phyloP scores from a whole-genome alignment of 2,113 vertebrate species.

The Muntiacus reevesi region DNA sequence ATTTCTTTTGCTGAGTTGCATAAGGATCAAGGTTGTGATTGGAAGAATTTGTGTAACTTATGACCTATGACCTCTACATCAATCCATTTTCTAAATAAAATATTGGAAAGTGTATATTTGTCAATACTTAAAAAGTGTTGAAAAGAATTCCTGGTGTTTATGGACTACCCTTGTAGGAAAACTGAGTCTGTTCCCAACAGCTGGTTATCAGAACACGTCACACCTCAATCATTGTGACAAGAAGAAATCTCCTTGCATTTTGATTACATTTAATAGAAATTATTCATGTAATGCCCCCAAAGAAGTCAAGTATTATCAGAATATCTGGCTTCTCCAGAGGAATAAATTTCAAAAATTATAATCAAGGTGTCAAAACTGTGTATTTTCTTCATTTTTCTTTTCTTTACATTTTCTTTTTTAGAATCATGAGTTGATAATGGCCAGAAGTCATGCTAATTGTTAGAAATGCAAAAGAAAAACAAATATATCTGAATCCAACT shows the following conservation, averaged over 20 bases:
- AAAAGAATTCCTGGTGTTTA: background rate
- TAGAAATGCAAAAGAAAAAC: background rate
- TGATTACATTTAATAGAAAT: conserved; percentile 72
- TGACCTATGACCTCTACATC: background rate
- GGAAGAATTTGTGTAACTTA: background rate
- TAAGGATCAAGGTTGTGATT: background rate
- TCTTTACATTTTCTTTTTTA: background rate
- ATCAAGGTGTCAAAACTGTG: conserved; percentile 52
- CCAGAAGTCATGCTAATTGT: background rate
- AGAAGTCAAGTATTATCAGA: conserved; percentile 50
- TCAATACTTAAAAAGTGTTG: background rate
- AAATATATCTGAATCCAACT: background rate
- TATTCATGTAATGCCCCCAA: conserved; percentile 51
- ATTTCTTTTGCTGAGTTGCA: background rate
- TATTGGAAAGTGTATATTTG: background rate
- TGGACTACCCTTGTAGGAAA: conserved; percentile 33
- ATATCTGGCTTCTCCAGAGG: conserved; percentile 51
- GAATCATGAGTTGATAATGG: background rate
- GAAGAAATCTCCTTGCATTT: conserved; percentile 51
- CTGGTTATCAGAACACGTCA: background rate
- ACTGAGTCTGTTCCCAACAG: conserved; percentile 18
- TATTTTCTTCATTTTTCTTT: conserved; percentile 25
- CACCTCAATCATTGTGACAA: conserved; percentile 42
- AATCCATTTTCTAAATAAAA: background rate
- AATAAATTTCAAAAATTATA: conserved; percentile 63